Percentiles rank a stretch among this genome's conserved stretches.
Evolutionary conservation across 2,113 vertebrate genomes (phyloP).

Genomic region (Pseudois nayaur): DNA sequence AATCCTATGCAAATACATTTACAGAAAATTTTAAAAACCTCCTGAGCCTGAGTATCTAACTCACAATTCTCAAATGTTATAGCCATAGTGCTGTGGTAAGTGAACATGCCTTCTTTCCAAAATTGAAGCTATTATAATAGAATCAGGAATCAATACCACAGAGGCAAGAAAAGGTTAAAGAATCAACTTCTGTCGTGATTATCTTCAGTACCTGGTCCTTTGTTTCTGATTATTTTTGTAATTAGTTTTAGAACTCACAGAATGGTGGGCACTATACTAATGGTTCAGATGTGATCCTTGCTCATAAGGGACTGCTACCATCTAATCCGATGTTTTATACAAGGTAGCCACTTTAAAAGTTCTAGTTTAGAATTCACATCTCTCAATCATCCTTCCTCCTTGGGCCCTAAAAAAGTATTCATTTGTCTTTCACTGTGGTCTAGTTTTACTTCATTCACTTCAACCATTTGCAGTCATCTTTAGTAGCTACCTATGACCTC

Average conservation of each 20-base stretch:
- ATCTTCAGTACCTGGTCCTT: constrained; percentile 29
- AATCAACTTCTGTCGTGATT: constrained; percentile 39
- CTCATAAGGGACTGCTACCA: neutral
- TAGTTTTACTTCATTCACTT: constrained; percentile 17
- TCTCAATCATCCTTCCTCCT: neutral
- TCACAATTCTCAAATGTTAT: neutral
- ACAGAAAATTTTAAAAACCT: constrained; percentile 23
- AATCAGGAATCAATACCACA: constrained; percentile 67
- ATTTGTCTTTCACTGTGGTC: neutral
- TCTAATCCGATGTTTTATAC: neutral
- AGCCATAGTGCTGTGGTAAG: neutral
- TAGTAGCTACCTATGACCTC: neutral
- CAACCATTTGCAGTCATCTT: constrained; percentile 12
- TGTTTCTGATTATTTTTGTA: constrained; percentile 59
- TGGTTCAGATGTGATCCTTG: neutral
- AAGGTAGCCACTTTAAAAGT: neutral
- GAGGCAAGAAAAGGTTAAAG: constrained; percentile 65
- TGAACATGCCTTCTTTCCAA: constrained; percentile 49
- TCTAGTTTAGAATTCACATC: neutral
- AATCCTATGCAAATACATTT: constrained; percentile 28
- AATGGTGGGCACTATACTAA: constrained; percentile 8
- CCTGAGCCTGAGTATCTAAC: constrained; percentile 10
- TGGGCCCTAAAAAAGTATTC: neutral
- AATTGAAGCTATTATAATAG: constrained; percentile 67
- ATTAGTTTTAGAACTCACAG: constrained; percentile 63